A percentile compares a stretch with the other conserved stretches of the same genome.
These are phyloP conservation scores for Nannospalax galili DNA, from an alignment of 2,113 vertebrate genomes.

Conservation along the genomic window DNA sequence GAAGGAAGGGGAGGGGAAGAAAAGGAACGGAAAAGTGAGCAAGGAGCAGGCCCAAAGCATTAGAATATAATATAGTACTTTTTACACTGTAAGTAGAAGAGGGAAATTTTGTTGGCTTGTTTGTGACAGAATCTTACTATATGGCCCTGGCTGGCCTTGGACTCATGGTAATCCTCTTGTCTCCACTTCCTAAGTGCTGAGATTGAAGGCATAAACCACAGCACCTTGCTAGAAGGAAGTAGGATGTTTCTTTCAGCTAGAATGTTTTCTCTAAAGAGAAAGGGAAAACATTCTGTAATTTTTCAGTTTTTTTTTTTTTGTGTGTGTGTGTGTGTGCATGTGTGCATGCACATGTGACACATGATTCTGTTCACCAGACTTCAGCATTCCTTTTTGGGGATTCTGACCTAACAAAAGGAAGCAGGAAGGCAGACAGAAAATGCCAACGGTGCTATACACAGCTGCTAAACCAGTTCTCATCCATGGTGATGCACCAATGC, in stretches of 20 bases:
- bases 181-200: neutral
- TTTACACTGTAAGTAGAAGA: neutral
- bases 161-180: neutral
- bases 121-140: neutral
- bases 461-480: neutral
- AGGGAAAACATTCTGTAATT: neutral
- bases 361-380: neutral
- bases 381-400: neutral
- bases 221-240: neutral
- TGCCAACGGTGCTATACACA: neutral
- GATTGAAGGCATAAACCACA: neutral
- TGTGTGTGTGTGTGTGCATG: too few species aligned
- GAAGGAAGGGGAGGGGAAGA: neutral
- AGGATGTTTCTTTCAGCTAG: neutral
- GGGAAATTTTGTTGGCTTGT: neutral
- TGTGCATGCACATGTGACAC: too few species aligned
- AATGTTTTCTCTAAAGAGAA: neutral
- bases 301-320: neutral
- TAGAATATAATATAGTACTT: neutral
- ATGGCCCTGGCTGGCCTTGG: neutral
- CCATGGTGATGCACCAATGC: neutral
- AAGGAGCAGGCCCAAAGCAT: too few species aligned
- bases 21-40: too few species aligned
- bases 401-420: neutral
- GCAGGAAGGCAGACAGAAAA: neutral